Evolutionary conservation across 2,888 invertebrate species (phyloP).

Genomic region (Andricus curvator): DNA sequence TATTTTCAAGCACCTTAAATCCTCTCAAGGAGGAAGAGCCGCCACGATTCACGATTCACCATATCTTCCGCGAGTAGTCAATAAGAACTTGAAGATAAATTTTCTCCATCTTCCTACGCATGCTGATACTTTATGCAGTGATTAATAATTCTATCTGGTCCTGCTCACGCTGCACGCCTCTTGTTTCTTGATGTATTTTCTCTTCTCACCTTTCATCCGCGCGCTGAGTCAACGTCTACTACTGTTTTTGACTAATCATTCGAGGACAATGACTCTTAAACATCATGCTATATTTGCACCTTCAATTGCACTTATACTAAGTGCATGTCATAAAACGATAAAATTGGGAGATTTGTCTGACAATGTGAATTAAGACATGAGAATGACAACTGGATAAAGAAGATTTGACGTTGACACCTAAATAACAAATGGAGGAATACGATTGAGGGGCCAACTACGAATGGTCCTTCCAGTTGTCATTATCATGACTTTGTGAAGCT

Average conservation of each 20-base stretch:
- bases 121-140: conserved; percentile 53
- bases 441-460: too few species aligned
- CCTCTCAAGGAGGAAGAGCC: conserved; percentile 22
- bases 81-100: conserved; percentile 46
- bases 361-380: too few species aligned
- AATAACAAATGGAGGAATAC: too few species aligned
- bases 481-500: too few species aligned
- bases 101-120: conserved; percentile 54
- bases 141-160: conserved; percentile 48
- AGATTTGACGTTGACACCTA: too few species aligned
- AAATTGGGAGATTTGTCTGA: too few species aligned
- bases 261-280: conserved; percentile 11
- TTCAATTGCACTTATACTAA: background rate
- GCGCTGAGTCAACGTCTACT: conserved; percentile 48
- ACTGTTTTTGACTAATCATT: conserved; percentile 36
- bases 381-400: too few species aligned
- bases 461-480: too few species aligned
- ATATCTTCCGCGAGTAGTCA: conserved; percentile 15
- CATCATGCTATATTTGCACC: background rate
- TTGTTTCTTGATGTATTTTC: conserved; percentile 23
- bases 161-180: conserved; percentile 27
- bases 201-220: conserved; percentile 49
- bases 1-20: background rate
- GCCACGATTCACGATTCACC: conserved; percentile 1
- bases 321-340: too few species aligned